A percentile compares a stretch with the other conserved stretches of the same genome.
Evolutionary conservation across 1,140 invertebrate species (phyloP).

Genomic region (Aphidius ervi): DNA sequence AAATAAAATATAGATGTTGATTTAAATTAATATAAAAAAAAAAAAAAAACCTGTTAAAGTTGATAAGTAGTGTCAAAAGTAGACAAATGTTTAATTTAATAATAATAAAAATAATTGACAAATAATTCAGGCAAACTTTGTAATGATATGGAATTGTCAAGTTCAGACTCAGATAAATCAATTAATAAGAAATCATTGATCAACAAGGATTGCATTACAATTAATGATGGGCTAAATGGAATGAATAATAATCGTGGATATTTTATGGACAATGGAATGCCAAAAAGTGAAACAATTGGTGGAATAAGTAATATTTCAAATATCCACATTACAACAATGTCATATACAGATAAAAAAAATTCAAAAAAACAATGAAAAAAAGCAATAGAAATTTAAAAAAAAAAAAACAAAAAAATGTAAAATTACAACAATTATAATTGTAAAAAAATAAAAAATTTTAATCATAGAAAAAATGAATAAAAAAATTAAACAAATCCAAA

Average conservation of each 20-base stretch:
- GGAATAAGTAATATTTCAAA: constrained; percentile 35
- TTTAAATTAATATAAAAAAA: no score
- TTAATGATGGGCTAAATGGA: neutral
- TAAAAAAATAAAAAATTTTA: constrained; percentile 10
- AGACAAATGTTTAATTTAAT: neutral
- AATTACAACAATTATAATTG: no score
- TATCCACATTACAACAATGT: constrained; percentile 23
- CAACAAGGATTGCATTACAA: neutral
- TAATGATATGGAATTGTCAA: constrained; percentile 8
- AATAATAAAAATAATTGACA: constrained; percentile 7
- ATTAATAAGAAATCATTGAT: neutral
- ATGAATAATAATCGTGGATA: constrained; percentile 13
- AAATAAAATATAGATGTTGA: neutral
- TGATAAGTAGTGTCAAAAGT: no score
- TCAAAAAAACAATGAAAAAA: constrained; percentile 20
- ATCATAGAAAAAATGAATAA: neutral
- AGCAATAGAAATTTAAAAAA: constrained; percentile 26
- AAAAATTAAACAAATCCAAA: neutral
- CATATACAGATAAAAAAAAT: constrained; percentile 22
- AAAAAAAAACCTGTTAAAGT: no score
- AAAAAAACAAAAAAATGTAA: neutral
- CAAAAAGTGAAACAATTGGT: constrained; percentile 46
- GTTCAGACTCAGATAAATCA: constrained; percentile 26
- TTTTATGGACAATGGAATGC: constrained; percentile 28
- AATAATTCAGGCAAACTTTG: constrained; percentile 16